Evolutionary conservation across 2,113 vertebrate species (phyloP), one percentile per base, ranked within the genome.

Genomic region (Pseudopodoces humilis): DNA sequence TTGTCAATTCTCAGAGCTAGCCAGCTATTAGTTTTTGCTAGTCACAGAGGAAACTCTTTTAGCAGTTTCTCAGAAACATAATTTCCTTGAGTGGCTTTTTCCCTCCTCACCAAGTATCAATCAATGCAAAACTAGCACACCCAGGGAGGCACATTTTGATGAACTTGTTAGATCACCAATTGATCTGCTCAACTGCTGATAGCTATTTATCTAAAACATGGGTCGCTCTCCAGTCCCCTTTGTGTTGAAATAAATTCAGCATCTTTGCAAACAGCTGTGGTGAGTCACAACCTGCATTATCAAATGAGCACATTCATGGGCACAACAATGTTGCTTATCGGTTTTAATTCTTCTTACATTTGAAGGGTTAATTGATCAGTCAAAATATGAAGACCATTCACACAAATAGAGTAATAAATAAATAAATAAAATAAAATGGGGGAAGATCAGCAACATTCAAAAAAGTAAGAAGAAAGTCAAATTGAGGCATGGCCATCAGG

Each of bases 261-360:
- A 62, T 47, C 31, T 69, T 76, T 71, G 33, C 35, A 60, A 60
- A 33, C 16, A 79, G 24, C 15, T 46, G 8, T 62, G 24, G 9
- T 20, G 27, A 58, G 13, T 33, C 28, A 63, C 14, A 44, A 21
- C 50, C 7, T 35, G 9, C 3, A 9, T 63, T 58, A 28, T 23
- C 3, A 1, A 19, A 43, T 44, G n/a, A 80, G 10, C 21, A 23
- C 15, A 44, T 44, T 67, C 31, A 71, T 15, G 9, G 10, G 13
- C 6, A 53, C 6, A 30, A 53, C 6, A 30, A 1, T 1, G 2
- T 35, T 81, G 4, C 7, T 67, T 7, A 43, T 30, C 3, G 59
- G 9, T 9, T 77, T 53, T 76, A 72, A 77, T 11, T 2, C 9
- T 58, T 75, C 11, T 43, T 43, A 9, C 18, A 37, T 58, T 62